Evolutionary conservation across 2,113 vertebrate genomes (phyloP).

Genomic region (Heterocephalus glaber): DNA sequence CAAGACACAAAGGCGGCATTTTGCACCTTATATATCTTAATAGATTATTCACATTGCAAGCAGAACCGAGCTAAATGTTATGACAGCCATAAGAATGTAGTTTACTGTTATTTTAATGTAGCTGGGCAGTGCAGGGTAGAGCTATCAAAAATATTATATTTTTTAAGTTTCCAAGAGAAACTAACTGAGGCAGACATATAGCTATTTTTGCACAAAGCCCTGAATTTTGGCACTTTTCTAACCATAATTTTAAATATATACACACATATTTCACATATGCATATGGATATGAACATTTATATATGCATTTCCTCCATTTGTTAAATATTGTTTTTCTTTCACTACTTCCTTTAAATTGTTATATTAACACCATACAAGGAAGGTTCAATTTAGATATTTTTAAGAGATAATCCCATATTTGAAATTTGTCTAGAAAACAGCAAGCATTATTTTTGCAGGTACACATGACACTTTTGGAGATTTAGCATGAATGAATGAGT

Average conservation of each 20-base stretch:
- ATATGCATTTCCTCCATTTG: constrained; percentile 55
- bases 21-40: constrained; percentile 86
- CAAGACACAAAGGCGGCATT: constrained; percentile 75
- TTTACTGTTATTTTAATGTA: constrained; percentile 88
- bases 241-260: constrained; percentile 74
- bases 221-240: constrained; percentile 80
- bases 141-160: constrained; percentile 82
- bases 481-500: not conserved
- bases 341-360: constrained; percentile 72
- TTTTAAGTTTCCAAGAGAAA: constrained; percentile 83
- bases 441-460: constrained; percentile 32
- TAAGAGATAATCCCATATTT: constrained; percentile 45
- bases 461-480: constrained; percentile 45
- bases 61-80: constrained; percentile 86
- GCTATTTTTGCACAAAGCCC: constrained; percentile 82
- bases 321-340: constrained; percentile 72
- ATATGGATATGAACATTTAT: constrained; percentile 74
- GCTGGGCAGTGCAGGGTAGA: constrained; percentile 87
- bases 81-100: constrained; percentile 88
- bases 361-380: constrained; percentile 63
- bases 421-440: constrained; percentile 59
- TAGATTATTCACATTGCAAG: constrained; percentile 83
- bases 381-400: constrained; percentile 67
- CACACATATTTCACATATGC: constrained; percentile 75
- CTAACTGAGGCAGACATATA: constrained; percentile 83